Percentiles rank a stretch among this genome's conserved stretches.
These are phyloP conservation scores for Arge pagana DNA, from an alignment of 2,888 invertebrate genomes.

Conservation along the genomic window DNA sequence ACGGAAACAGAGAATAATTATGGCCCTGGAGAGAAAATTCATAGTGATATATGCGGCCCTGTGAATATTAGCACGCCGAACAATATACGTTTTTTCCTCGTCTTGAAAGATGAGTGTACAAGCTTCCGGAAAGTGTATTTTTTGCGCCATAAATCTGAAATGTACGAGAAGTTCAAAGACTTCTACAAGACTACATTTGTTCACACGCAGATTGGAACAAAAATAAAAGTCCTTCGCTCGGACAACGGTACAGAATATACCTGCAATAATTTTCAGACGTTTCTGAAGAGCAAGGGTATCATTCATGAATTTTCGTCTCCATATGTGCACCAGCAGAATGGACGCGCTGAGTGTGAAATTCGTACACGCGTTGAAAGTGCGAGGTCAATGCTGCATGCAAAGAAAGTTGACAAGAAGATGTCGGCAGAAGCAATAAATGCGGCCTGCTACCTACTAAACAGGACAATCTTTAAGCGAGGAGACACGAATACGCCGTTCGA, in stretches of 20 bases:
- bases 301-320: conserved; percentile 30
- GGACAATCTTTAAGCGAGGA: conserved; percentile 27
- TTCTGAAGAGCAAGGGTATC: conserved; percentile 31
- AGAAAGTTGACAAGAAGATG: conserved; percentile 11
- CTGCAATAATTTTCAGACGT: conserved; percentile 21
- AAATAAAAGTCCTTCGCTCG: conserved; percentile 13
- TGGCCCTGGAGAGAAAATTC: conserved; percentile 20
- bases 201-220: conserved; percentile 18
- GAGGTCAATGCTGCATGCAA: conserved; percentile 2
- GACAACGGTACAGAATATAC: conserved; percentile 23
- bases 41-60: conserved; percentile 21
- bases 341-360: conserved; percentile 1
- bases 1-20: background rate
- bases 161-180: conserved; percentile 16
- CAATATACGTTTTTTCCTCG: conserved; percentile 19
- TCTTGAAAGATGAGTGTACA: conserved; percentile 24
- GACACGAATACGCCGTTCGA: conserved; percentile 22
- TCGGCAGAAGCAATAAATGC: conserved; percentile 42
- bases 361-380: conserved; percentile 2
- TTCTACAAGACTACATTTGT: conserved; percentile 15
- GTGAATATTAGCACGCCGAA: conserved; percentile 16
- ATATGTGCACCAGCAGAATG: background rate
- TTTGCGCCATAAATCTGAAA: conserved; percentile 20
- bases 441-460: conserved; percentile 35
- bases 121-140: conserved; percentile 14